Conservation (phyloP, 2,113 vertebrate genomes). For the Scomber colias region DNA sequence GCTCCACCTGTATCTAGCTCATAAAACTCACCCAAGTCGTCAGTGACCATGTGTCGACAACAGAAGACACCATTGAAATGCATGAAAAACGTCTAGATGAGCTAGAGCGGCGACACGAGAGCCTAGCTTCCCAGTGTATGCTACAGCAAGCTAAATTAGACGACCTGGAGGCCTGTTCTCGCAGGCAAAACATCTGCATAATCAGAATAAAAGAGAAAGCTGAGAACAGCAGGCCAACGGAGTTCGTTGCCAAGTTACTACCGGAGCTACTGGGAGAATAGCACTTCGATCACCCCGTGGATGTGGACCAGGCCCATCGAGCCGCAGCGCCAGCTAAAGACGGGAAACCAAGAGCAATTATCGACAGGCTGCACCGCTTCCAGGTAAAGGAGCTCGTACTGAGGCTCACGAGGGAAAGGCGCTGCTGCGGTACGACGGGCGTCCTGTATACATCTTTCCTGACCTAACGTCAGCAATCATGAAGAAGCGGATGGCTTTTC, state of each 20-base stretch:
- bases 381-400: constrained; percentile 4
- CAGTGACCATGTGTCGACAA: too few species aligned
- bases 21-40: too few species aligned
- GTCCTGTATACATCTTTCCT: too few species aligned
- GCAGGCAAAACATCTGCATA: not conserved
- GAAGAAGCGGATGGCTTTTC: too few species aligned
- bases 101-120: too few species aligned
- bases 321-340: too few species aligned
- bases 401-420: not conserved
- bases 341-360: not conserved
- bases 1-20: too few species aligned
- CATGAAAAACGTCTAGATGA: too few species aligned
- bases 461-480: too few species aligned
- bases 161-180: not conserved
- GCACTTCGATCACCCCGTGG: not conserved
- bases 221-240: not conserved
- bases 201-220: not conserved
- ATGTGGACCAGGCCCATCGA: not conserved
- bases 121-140: too few species aligned
- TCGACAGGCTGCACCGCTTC: not conserved
- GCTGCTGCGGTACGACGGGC: not conserved
- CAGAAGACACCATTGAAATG: too few species aligned
- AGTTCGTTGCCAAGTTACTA: not conserved
- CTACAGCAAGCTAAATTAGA: not conserved
- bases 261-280: not conserved